phyloP scores from a whole-genome alignment of 1,140 invertebrate species.

The Drosophila baimaii region DNA sequence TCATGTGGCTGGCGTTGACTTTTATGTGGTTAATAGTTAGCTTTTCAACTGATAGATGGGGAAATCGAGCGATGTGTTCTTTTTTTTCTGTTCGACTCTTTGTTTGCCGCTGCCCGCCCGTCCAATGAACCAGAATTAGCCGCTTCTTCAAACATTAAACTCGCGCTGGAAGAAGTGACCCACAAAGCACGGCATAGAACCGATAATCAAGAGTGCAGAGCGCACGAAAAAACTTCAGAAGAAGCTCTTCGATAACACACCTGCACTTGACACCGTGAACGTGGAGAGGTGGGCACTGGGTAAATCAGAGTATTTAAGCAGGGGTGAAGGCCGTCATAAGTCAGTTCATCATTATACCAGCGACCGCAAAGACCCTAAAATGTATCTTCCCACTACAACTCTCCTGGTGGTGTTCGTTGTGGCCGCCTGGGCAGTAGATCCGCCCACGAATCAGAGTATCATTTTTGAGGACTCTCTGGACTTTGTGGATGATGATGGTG shows the following conservation, averaged over 20 bases:
- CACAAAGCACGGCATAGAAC: slow-evolving; percentile 7
- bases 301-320: slow-evolving; percentile 41
- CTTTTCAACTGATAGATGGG: slow-evolving; percentile 31
- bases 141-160: slow-evolving; percentile 31
- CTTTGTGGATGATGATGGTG: slow-evolving; percentile 8
- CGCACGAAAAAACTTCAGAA: slow-evolving; percentile 6
- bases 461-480: neutral
- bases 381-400: slow-evolving; percentile 9
- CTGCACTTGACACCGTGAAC: slow-evolving; percentile 25
- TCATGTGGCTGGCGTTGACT: slow-evolving; percentile 65
- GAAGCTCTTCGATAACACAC: slow-evolving; percentile 23
- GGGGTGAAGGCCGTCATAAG: slow-evolving; percentile 9
- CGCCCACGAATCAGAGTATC: neutral
- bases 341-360: slow-evolving; percentile 24
- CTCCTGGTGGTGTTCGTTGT: neutral
- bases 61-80: slow-evolving; percentile 15
- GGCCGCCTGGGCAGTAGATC: neutral
- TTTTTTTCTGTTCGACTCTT: slow-evolving; percentile 2
- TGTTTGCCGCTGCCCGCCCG: slow-evolving; percentile 14
- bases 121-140: slow-evolving; percentile 39
- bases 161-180: slow-evolving; percentile 12
- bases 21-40: slow-evolving; percentile 59
- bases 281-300: slow-evolving; percentile 13
- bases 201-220: slow-evolving; percentile 21
- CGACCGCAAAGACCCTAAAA: slow-evolving; percentile 5